phyloP scores from a whole-genome alignment of 2,113 vertebrate genomes.

The Cavia porcellus region DNA sequence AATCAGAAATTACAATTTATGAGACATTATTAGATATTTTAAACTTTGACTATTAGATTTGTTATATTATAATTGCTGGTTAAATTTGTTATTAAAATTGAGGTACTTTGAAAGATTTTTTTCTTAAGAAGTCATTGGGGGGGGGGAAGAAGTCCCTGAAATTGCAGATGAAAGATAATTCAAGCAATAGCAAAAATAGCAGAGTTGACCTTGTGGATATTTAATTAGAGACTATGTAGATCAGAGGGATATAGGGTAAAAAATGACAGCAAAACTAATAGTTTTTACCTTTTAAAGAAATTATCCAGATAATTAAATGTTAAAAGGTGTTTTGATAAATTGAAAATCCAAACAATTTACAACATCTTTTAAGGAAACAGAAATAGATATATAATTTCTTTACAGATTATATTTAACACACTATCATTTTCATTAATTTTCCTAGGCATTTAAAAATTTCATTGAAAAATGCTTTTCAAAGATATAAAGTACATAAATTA shows the following conservation, averaged over 20 bases:
- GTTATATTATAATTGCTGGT: background rate
- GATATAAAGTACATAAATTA: background rate
- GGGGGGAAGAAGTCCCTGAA: background rate
- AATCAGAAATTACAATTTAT: background rate
- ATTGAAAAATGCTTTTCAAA: background rate
- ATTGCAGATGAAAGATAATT: background rate
- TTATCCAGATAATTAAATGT: background rate
- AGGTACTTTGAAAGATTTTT: background rate
- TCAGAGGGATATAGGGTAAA: background rate
- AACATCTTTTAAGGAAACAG: background rate
- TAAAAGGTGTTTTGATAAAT: background rate
- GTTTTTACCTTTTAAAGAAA: background rate
- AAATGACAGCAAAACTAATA: slow-evolving; percentile 3
- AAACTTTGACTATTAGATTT: background rate
- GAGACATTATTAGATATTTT: background rate
- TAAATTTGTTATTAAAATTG: background rate
- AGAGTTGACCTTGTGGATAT: background rate
- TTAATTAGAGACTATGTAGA: background rate
- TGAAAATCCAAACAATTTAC: background rate
- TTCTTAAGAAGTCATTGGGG: background rate
- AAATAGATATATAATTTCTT: background rate
- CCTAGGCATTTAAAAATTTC: background rate
- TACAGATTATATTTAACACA: background rate
- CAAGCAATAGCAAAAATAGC: background rate
- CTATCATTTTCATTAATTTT: background rate